A percentile compares a stretch with the other conserved stretches of the same genome.
phyloP scores from a whole-genome alignment of 2,797 vertebrate genomes.

The Cossypha caffra region DNA sequence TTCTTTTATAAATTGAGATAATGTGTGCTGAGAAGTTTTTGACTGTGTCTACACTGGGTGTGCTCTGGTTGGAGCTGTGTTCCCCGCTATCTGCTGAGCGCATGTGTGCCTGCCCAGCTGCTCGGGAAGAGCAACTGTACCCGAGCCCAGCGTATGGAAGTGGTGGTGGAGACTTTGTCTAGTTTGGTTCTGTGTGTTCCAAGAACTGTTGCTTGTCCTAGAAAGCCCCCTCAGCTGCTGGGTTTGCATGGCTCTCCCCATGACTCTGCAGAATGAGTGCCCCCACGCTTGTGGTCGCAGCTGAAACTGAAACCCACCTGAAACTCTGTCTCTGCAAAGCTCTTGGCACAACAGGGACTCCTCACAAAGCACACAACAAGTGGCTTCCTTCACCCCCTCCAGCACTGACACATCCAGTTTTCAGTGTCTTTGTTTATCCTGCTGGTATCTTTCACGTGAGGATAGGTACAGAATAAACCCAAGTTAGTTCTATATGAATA shows the following conservation, averaged over 20 bases:
- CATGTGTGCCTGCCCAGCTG: conserved; percentile 68
- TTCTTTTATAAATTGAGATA: conserved; percentile 4
- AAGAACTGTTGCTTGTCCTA: conserved; percentile 42
- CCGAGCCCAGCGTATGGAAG: not conserved
- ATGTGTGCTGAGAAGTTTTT: not conserved
- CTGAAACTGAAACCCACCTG: not conserved
- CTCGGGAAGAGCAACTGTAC: not conserved
- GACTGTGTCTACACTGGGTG: not conserved
- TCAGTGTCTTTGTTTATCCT: not conserved
- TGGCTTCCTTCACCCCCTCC: not conserved
- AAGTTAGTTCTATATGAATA: not conserved
- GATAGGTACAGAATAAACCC: not conserved
- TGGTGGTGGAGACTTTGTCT: conserved; percentile 8
- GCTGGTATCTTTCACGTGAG: not conserved
- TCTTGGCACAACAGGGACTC: not conserved
- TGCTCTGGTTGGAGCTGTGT: conserved; percentile 3
- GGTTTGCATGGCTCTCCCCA: conserved; percentile 64
- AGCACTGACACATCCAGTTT: not conserved
- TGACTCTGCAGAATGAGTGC: not conserved
- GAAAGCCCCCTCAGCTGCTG: not conserved
- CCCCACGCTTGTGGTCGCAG: not conserved
- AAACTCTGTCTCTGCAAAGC: not conserved
- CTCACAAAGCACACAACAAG: not conserved
- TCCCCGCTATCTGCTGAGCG: conserved; percentile 25
- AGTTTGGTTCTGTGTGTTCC: conserved; percentile 12